A percentile compares a stretch with the other conserved stretches of the same genome.
phyloP scores from a whole-genome alignment of 2,113 vertebrate genomes.

The Brevimyrus niger region DNA sequence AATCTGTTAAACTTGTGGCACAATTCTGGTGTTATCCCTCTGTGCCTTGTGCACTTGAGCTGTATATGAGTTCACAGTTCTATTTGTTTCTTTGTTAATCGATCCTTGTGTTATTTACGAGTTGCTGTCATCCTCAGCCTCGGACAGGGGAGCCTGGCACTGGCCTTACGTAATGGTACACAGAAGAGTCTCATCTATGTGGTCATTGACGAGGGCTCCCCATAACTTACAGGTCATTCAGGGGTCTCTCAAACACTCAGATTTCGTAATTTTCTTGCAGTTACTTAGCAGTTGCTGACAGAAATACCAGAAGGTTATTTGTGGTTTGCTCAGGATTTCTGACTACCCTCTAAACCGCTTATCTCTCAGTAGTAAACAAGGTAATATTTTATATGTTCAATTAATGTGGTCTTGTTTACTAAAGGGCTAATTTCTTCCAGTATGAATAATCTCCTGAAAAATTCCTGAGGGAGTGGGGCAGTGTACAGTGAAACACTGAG shows the following conservation, averaged over 20 bases:
- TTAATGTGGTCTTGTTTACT: not conserved
- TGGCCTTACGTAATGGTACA: not conserved
- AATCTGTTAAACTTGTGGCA: not conserved
- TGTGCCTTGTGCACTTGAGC: not conserved
- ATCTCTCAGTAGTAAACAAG: not conserved
- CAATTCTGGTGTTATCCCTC: not conserved
- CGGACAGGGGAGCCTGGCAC: not conserved
- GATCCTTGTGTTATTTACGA: not conserved
- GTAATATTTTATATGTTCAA: not conserved
- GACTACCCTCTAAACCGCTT: not conserved
- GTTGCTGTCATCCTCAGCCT: not conserved
- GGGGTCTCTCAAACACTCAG: not conserved
- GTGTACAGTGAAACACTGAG: not conserved
- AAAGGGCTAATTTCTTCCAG: not conserved
- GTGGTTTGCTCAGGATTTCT: not conserved
- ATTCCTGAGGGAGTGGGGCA: not conserved
- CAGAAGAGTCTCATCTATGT: not conserved
- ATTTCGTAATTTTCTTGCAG: not conserved
- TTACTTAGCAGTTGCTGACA: not conserved
- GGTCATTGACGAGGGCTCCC: not conserved
- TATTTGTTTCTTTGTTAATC: not conserved
- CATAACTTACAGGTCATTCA: not conserved
- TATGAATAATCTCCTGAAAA: not conserved
- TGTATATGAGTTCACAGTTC: not conserved
- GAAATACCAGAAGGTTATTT: not conserved